Conservation (phyloP, 2,113 vertebrate genomes). For the Athene noctua region DNA sequence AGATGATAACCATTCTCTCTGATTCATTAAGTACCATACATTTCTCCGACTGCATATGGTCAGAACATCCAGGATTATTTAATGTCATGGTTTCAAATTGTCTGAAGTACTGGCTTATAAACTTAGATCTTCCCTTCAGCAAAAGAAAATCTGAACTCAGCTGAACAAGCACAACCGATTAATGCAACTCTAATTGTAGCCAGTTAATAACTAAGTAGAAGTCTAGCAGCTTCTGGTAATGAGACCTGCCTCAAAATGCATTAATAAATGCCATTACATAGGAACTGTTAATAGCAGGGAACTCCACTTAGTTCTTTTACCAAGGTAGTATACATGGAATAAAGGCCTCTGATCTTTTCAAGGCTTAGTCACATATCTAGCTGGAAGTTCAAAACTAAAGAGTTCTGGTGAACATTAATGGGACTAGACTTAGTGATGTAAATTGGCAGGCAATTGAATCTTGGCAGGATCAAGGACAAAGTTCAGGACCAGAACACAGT, state of each 20-base stretch:
- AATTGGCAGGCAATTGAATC: neutral
- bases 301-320: neutral
- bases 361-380: neutral
- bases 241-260: slow-evolving; percentile 36
- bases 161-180: slow-evolving; percentile 51
- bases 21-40: neutral
- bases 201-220: slow-evolving; percentile 58
- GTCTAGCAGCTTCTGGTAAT: slow-evolving; percentile 44
- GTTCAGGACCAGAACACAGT: neutral
- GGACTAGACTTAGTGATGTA: neutral
- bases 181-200: slow-evolving; percentile 44
- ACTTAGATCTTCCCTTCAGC: neutral
- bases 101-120: slow-evolving; percentile 8
- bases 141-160: slow-evolving; percentile 44
- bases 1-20: neutral
- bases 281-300: neutral
- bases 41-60: neutral
- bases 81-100: neutral
- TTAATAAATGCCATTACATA: slow-evolving; percentile 41
- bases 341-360: neutral
- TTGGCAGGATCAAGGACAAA: neutral
- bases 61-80: slow-evolving; percentile 6
- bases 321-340: neutral
- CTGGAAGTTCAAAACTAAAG: neutral
- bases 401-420: neutral